Conservation (phyloP, 30 jellyfish, hydroid and myxozoan genomes). For the Pseudorhiza aurosa region DNA sequence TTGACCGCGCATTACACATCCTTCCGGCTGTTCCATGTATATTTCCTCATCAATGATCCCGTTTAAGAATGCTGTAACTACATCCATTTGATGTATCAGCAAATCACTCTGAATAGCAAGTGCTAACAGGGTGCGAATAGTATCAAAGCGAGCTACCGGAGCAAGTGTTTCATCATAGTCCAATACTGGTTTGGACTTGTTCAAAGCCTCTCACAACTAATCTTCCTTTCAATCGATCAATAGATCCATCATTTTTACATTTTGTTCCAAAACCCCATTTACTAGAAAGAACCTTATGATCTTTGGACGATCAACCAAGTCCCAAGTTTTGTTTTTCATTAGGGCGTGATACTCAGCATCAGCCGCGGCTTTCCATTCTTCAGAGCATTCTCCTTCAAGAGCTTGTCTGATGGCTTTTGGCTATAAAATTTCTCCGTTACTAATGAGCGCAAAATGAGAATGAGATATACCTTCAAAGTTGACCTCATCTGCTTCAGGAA, state of each 20-base stretch:
- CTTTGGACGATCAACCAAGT: constrained; percentile 9
- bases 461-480: too few species aligned
- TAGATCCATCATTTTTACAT: constrained; percentile 18
- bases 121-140: constrained; percentile 45
- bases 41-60: not conserved
- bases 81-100: constrained; percentile 61
- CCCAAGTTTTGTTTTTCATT: constrained; percentile 36
- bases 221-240: constrained; percentile 51
- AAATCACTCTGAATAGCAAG: constrained; percentile 22
- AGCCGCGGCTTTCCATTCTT: constrained; percentile 45
- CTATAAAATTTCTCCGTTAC: too few species aligned
- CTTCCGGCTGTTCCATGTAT: constrained; percentile 37
- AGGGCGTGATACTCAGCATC: constrained; percentile 37
- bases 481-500: too few species aligned
- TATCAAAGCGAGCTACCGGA: constrained; percentile 34
- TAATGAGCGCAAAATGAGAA: too few species aligned
- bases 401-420: constrained; percentile 7
- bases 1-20: constrained; percentile 16
- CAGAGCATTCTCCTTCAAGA: not conserved
- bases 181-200: constrained; percentile 33
- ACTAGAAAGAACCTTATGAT: constrained; percentile 21
- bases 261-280: constrained; percentile 41
- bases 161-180: constrained; percentile 55
- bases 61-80: constrained; percentile 38
- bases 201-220: constrained; percentile 37